Evolutionary conservation across 2,113 vertebrate species (phyloP).

Genomic region (Pardalotus punctatus): DNA sequence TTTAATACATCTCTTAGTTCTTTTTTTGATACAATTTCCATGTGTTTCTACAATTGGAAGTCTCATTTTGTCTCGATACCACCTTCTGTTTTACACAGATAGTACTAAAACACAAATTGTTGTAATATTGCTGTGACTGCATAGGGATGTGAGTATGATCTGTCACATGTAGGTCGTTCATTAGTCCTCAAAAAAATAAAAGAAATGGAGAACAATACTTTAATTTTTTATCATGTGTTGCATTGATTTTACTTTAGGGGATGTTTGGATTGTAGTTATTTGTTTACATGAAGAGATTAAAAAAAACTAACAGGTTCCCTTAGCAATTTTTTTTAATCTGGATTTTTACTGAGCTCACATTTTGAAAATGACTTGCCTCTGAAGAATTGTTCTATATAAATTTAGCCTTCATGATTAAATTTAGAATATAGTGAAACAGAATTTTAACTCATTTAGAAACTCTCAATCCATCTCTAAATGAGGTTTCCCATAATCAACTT

Average conservation of each 20-base stretch:
- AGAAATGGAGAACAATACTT: background rate
- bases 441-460: slow-evolving; percentile 36
- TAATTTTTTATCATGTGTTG: background rate
- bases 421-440: slow-evolving; percentile 3
- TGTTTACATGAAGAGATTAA: background rate
- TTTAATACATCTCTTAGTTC: too few species aligned
- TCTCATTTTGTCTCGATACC: background rate
- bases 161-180: background rate
- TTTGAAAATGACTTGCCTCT: slow-evolving; percentile 16
- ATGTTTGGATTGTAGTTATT: background rate
- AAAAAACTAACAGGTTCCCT: background rate
- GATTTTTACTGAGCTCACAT: background rate
- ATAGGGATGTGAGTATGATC: background rate
- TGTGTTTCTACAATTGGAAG: background rate
- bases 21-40: background rate
- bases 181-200: background rate
- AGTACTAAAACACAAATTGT: background rate
- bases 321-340: background rate
- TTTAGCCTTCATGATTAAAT: slow-evolving; percentile 36
- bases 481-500: slow-evolving; percentile 29
- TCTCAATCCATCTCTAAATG: slow-evolving; percentile 23
- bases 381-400: slow-evolving; percentile 21
- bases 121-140: background rate
- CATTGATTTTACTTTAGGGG: background rate
- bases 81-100: background rate